Conservation (phyloP, 2,797 vertebrate genomes). For the Stomatorhinus walkeri region DNA sequence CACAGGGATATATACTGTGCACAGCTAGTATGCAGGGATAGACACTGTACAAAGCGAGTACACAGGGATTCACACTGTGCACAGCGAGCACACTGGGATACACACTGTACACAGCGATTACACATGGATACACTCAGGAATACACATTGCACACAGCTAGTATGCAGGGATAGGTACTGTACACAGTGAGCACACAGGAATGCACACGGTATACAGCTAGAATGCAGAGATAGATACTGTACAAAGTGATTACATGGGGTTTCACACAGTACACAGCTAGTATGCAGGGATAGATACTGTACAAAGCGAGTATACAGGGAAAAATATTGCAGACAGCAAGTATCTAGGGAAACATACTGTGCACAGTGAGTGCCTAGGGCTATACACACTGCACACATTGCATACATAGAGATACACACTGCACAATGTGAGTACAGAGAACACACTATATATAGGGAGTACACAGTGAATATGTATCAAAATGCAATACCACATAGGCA, state of each 20-base stretch:
- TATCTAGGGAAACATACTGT: neutral
- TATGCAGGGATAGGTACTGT: neutral
- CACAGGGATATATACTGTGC: neutral
- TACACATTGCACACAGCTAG: neutral
- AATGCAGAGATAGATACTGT: neutral
- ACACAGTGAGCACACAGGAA: neutral
- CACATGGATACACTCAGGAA: too few species aligned
- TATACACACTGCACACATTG: neutral
- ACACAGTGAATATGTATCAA: neutral
- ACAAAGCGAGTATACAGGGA: neutral
- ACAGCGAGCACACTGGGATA: neutral
- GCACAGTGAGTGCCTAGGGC: neutral
- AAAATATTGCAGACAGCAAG: neutral
- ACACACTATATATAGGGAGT: neutral
- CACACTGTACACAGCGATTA: neutral
- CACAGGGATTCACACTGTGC: neutral
- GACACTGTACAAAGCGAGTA: too few species aligned
- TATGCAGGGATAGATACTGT: neutral
- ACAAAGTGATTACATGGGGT: neutral
- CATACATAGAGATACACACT: neutral
- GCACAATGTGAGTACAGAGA: too few species aligned
- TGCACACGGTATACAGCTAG: neutral
- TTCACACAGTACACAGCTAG: neutral
- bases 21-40: neutral
- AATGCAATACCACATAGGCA: neutral